A percentile compares a stretch with the other conserved stretches of the same genome.
phyloP scores from a whole-genome alignment of 2,888 invertebrate species.

The Meandrusa payeni region DNA sequence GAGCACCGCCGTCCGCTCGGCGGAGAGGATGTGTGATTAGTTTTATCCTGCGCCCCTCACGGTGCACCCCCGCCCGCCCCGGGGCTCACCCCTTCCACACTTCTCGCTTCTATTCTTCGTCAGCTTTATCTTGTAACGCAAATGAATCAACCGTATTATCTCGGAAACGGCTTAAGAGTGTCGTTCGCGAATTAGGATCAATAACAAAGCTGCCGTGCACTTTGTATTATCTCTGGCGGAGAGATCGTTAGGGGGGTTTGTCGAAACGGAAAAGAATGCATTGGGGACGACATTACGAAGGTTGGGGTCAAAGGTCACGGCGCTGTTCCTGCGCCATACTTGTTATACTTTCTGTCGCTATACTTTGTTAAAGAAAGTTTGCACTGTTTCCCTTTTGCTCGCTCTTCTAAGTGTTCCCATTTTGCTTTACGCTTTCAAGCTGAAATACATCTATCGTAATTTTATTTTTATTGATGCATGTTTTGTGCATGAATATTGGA shows the following conservation, averaged over 20 bases:
- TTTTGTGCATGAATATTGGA: no score
- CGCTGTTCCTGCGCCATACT: background rate
- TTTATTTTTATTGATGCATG: no score
- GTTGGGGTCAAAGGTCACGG: conserved; percentile 4
- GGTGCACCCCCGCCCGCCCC: conserved; percentile 34
- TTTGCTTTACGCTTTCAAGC: background rate
- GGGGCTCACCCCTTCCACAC: conserved; percentile 31
- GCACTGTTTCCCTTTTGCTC: background rate
- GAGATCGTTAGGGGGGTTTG: background rate
- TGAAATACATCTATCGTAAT: no score
- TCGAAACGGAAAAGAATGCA: background rate
- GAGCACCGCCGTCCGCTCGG: conserved; percentile 31
- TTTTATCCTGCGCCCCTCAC: conserved; percentile 66
- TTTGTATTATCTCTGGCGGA: conserved; percentile 22
- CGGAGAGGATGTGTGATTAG: conserved; percentile 75
- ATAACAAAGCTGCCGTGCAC: conserved; percentile 31
- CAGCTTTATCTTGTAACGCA: conserved; percentile 47
- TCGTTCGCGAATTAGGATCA: conserved; percentile 43
- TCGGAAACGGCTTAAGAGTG: conserved; percentile 39
- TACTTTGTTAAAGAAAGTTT: conserved; percentile 3
- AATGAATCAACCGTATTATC: conserved; percentile 52
- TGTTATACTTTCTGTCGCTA: conserved; percentile 4
- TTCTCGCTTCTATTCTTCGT: conserved; percentile 45
- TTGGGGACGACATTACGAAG: conserved; percentile 7
- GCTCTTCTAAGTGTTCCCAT: background rate